phyloP scores from a whole-genome alignment of 2,797 vertebrate species.

The Lagodon rhomboides region DNA sequence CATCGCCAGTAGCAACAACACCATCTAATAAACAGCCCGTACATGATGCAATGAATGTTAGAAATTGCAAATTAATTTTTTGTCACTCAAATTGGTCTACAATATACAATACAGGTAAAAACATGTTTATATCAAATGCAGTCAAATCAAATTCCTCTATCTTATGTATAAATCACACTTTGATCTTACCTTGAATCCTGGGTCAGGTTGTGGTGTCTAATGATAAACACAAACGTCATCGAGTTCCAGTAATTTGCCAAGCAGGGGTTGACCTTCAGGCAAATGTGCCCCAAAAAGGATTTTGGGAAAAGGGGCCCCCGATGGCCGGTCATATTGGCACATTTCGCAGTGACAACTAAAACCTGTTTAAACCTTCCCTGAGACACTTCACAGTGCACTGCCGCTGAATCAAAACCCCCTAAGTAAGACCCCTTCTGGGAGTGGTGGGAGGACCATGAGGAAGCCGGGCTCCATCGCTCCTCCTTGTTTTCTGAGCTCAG shows the following conservation, averaged over 20 bases:
- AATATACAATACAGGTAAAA: not conserved
- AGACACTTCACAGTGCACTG: too few species aligned
- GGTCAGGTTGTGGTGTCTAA: not conserved
- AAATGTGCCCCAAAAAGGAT: too few species aligned
- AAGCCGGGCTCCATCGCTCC: too few species aligned
- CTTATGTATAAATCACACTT: not conserved
- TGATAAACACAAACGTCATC: not conserved
- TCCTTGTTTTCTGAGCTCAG: too few species aligned
- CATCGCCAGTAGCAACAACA: conserved; percentile 36
- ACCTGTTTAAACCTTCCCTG: too few species aligned
- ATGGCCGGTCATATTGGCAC: too few species aligned
- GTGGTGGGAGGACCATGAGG: too few species aligned
- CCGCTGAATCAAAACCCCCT: too few species aligned
- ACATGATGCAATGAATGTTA: not conserved
- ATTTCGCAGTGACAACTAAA: too few species aligned
- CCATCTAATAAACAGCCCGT: conserved; percentile 57
- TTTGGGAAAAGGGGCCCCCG: too few species aligned
- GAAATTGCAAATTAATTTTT: not conserved
- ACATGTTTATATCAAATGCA: not conserved
- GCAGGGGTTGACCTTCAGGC: too few species aligned
- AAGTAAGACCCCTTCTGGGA: too few species aligned
- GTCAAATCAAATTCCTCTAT: not conserved
- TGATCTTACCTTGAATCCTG: conserved; percentile 10
- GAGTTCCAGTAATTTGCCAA: not conserved
- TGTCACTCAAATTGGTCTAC: not conserved